Evolutionary conservation across 2,888 invertebrate genomes (phyloP).

Genomic region (Cremastinae sp.): DNA sequence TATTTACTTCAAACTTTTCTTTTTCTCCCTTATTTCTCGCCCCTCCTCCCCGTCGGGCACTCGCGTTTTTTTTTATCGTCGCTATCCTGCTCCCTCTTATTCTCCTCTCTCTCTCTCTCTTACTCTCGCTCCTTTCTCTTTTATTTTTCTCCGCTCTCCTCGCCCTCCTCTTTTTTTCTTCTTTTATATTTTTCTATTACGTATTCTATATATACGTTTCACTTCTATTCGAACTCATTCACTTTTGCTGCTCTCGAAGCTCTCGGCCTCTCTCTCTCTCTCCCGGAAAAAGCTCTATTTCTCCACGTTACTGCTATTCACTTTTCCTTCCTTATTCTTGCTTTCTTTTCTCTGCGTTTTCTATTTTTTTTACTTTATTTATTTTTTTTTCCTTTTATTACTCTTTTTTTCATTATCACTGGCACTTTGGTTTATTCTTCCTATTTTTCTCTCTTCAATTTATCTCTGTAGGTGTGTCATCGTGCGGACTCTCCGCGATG

Average conservation of each 20-base stretch:
- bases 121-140: conserved; percentile 33
- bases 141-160: conserved; percentile 21
- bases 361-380: conserved; percentile 15
- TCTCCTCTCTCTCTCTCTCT: conserved; percentile 36
- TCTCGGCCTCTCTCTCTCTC: not conserved
- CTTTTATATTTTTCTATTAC: conserved; percentile 24
- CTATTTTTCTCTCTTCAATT: not conserved
- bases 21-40: conserved; percentile 1
- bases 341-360: not conserved
- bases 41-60: conserved; percentile 6
- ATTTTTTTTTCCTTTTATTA: not conserved
- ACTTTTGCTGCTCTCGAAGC: conserved; percentile 45
- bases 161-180: conserved; percentile 8
- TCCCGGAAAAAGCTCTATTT: no score
- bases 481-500: conserved; percentile 30
- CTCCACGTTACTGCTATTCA: no score
- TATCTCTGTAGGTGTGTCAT: not conserved
- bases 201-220: not conserved
- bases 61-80: conserved; percentile 40
- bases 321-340: conserved; percentile 9
- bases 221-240: conserved; percentile 37
- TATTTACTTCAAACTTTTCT: conserved; percentile 28
- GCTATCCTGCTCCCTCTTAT: conserved; percentile 27
- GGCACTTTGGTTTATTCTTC: conserved; percentile 4
- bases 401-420: conserved; percentile 35